Percentiles rank a stretch among this genome's conserved stretches.
phyloP scores from a whole-genome alignment of 2,797 vertebrate species.

The Dryobates pubescens region DNA sequence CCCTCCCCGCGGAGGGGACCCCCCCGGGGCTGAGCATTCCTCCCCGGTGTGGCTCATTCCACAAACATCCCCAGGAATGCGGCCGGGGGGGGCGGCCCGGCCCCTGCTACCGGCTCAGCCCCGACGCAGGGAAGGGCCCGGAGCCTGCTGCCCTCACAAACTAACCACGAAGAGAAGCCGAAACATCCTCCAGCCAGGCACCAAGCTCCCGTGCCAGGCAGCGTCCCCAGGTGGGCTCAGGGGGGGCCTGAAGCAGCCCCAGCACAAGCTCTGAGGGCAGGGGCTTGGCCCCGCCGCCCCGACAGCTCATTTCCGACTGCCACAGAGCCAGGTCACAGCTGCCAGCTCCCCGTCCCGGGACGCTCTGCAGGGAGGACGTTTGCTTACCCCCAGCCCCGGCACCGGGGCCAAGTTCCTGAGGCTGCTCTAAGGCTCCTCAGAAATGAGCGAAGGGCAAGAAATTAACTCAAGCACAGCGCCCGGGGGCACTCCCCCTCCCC shows the following conservation, averaged over 20 bases:
- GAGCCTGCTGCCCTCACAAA: neutral
- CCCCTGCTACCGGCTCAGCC: neutral
- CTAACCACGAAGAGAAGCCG: neutral
- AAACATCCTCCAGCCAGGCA: neutral
- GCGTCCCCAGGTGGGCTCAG: neutral
- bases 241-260: fast-evolving
- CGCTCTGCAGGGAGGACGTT: neutral
- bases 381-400: neutral
- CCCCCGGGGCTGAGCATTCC: neutral
- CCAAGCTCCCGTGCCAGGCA: neutral
- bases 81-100: neutral
- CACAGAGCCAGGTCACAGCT: neutral
- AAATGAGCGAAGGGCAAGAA: fast-evolving
- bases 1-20: neutral
- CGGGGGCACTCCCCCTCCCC: neutral
- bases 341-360: neutral
- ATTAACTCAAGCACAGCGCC: fast-evolving
- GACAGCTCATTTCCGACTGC: fast-evolving
- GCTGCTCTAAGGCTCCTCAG: neutral
- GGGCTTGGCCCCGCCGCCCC: neutral
- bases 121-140: neutral
- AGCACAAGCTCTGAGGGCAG: neutral
- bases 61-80: neutral
- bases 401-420: neutral
- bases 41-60: neutral